phyloP scores from a whole-genome alignment of 2,797 vertebrate genomes.

The Phoebastria nigripes region DNA sequence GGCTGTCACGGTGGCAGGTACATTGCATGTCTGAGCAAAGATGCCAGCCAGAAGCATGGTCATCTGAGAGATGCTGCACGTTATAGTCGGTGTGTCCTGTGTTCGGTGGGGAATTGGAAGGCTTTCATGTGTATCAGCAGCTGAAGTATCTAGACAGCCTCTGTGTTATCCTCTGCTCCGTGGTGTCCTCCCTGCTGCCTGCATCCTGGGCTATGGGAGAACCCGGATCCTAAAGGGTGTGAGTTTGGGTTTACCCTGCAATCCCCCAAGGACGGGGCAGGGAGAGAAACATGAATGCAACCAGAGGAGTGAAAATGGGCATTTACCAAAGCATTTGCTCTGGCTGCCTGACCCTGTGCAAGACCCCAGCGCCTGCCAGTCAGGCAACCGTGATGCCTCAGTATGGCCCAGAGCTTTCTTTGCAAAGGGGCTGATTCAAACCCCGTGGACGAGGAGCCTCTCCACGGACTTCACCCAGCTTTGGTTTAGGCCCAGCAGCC shows the following conservation, averaged over 20 bases:
- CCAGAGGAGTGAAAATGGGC: background rate
- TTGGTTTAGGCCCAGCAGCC: background rate
- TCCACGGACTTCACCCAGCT: background rate
- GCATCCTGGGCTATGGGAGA: background rate
- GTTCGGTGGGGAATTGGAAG: background rate
- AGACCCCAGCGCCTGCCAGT: accelerated
- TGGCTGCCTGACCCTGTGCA: background rate
- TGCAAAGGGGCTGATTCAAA: background rate
- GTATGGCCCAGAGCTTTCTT: background rate
- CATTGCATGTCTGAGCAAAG: background rate
- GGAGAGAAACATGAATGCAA: accelerated
- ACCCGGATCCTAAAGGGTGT: background rate
- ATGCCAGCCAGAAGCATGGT: background rate
- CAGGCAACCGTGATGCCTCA: accelerated
- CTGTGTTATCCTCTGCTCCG: background rate
- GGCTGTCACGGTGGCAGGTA: conserved; percentile 44
- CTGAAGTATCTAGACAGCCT: background rate
- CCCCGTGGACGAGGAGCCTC: background rate
- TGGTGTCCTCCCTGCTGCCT: background rate
- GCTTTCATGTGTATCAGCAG: background rate
- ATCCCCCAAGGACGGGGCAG: background rate
- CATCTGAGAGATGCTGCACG: background rate
- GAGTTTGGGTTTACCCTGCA: background rate
- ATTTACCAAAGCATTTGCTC: background rate
- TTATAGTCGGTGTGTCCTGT: background rate